Percentiles rank a stretch among this genome's conserved stretches.
phyloP scores from a whole-genome alignment of 2,888 invertebrate genomes.

The Ophioninae sp. region DNA sequence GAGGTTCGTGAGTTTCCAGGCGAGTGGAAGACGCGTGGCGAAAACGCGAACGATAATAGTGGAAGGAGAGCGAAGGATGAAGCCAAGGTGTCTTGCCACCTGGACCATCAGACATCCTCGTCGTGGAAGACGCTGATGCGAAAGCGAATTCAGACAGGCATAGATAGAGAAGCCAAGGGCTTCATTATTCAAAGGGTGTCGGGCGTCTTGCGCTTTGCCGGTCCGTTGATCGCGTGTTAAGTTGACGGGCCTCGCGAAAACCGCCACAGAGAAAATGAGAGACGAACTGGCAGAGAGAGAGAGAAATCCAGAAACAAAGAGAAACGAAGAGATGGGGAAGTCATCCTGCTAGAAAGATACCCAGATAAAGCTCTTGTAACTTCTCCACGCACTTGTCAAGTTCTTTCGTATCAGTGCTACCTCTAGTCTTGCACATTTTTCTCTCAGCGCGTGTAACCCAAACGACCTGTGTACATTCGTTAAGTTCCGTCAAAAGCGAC shows the following conservation, averaged over 20 bases:
- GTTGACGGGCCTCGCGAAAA: slow-evolving; percentile 70
- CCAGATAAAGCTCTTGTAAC: slow-evolving; percentile 1
- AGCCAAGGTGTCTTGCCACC: slow-evolving; percentile 23
- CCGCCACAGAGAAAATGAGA: slow-evolving; percentile 6
- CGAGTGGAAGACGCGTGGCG: slow-evolving; percentile 20
- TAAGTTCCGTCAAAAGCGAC: slow-evolving; percentile 6
- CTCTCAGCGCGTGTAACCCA: background rate
- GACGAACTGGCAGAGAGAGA: background rate
- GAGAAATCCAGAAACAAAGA: background rate
- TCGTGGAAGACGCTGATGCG: slow-evolving; percentile 53
- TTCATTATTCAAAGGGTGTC: slow-evolving; percentile 80
- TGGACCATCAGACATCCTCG: slow-evolving; percentile 29
- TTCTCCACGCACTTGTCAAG: background rate
- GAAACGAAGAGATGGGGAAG: background rate
- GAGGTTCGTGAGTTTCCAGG: slow-evolving; percentile 68
- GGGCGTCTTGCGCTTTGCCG: slow-evolving; percentile 76
- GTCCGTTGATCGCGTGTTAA: slow-evolving; percentile 74
- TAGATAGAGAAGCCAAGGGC: slow-evolving; percentile 71
- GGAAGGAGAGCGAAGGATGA: slow-evolving; percentile 26
- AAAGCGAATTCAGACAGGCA: slow-evolving; percentile 72
- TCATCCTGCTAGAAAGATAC: background rate
- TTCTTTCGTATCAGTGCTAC: background rate
- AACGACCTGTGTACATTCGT: slow-evolving; percentile 4
- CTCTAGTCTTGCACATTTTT: background rate
- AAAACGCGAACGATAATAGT: slow-evolving; percentile 46